Evolutionary conservation across 2,888 invertebrate genomes (phyloP).

Genomic region (Onchidella celtica): DNA sequence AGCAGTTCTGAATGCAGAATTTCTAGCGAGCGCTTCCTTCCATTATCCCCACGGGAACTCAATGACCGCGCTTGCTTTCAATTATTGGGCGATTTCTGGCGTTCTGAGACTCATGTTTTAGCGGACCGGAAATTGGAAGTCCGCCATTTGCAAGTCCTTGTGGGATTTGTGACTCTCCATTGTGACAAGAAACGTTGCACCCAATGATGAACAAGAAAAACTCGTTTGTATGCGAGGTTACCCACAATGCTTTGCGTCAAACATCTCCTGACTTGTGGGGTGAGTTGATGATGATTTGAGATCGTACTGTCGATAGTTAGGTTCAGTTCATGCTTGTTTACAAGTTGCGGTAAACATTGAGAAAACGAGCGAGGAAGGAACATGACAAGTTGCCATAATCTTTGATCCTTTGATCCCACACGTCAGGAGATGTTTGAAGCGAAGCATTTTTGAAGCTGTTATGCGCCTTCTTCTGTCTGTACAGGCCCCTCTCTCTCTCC

Average conservation of each 20-base stretch:
- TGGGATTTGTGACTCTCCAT: slow-evolving; percentile 35
- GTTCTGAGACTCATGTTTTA: slow-evolving; percentile 11
- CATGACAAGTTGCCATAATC: too few relatives aligned
- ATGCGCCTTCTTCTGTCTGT: too few relatives aligned
- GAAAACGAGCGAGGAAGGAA: too few relatives aligned
- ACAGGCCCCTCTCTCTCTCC: too few relatives aligned
- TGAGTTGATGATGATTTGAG: not conserved
- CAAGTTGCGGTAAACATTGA: too few relatives aligned
- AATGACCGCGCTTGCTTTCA: slow-evolving; percentile 22
- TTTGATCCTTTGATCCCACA: too few relatives aligned
- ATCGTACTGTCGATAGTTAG: not conserved
- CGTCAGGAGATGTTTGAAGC: too few relatives aligned
- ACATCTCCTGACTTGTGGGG: not conserved
- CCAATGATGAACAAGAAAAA: not conserved
- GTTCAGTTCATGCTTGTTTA: too few relatives aligned
- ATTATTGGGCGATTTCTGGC: slow-evolving; percentile 40
- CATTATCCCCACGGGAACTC: slow-evolving; percentile 16
- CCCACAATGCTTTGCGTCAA: not conserved
- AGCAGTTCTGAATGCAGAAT: slow-evolving; percentile 14
- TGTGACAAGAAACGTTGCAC: not conserved
- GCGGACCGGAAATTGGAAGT: slow-evolving; percentile 34
- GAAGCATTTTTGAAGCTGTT: too few relatives aligned
- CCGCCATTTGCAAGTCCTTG: slow-evolving; percentile 43
- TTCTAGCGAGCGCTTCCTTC: not conserved
- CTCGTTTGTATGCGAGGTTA: slow-evolving; percentile 4